Conservation (phyloP, 2,888 invertebrate genomes). For the Tachina lurida region DNA sequence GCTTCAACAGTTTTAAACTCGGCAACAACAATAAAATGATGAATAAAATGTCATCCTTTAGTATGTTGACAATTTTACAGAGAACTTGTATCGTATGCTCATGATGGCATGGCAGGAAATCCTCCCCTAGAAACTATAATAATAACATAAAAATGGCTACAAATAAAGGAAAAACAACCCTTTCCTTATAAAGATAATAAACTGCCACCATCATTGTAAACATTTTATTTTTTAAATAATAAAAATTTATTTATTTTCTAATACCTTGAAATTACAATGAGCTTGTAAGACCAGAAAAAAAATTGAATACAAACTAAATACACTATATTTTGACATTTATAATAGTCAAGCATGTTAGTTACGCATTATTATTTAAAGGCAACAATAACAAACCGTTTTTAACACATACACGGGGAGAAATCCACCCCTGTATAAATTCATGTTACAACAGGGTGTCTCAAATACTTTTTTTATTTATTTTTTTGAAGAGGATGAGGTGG, state of each 20-base stretch:
- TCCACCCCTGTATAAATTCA: slow-evolving; percentile 16
- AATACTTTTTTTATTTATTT: background rate
- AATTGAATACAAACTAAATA: slow-evolving; percentile 35
- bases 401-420: background rate
- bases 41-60: slow-evolving; percentile 59
- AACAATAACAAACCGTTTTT: slow-evolving; percentile 44
- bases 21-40: slow-evolving; percentile 41
- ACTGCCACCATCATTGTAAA: slow-evolving; percentile 57
- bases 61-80: slow-evolving; percentile 52
- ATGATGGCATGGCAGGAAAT: slow-evolving; percentile 11
- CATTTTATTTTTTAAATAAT: slow-evolving; percentile 42
- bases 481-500: background rate
- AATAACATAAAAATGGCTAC: slow-evolving; percentile 78
- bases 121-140: slow-evolving; percentile 34
- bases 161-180: slow-evolving; percentile 77
- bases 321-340: slow-evolving; percentile 68
- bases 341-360: slow-evolving; percentile 62
- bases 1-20: slow-evolving; percentile 70
- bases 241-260: slow-evolving; percentile 52
- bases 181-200: slow-evolving; percentile 67
- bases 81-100: slow-evolving; percentile 8
- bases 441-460: slow-evolving; percentile 27
- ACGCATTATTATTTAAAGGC: slow-evolving; percentile 60
- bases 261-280: slow-evolving; percentile 70
- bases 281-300: slow-evolving; percentile 30